These are phyloP conservation scores for Myiopsitta monachus DNA, from an alignment of 2,113 vertebrate genomes.

Conservation along the genomic window DNA sequence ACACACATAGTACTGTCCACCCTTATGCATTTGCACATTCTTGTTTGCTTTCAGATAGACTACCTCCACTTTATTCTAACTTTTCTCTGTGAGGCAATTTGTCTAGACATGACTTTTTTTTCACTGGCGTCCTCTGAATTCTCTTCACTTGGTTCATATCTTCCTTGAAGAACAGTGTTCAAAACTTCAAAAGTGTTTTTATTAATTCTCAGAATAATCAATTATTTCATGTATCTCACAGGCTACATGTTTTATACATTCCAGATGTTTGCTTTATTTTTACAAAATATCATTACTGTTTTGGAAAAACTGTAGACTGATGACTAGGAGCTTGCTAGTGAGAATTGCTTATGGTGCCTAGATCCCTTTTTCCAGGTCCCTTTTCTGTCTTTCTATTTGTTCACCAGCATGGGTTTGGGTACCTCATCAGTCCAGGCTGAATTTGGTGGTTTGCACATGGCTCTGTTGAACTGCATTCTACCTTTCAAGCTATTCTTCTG, in stretches of 20 bases:
- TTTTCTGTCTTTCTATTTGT: background rate
- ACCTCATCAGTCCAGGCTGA: background rate
- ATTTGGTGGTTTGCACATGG: background rate
- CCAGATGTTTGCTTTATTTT: background rate
- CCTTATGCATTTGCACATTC: background rate
- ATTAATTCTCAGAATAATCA: background rate
- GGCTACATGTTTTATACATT: background rate
- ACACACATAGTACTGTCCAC: background rate
- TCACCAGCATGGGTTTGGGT: background rate
- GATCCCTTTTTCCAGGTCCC: background rate
- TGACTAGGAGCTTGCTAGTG: background rate
- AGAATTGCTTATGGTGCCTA: background rate
- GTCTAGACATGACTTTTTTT: background rate
- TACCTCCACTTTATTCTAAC: background rate
- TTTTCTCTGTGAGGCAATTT: background rate
- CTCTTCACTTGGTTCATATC: background rate
- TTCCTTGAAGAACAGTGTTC: background rate
- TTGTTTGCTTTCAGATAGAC: background rate
- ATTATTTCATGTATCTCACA: background rate
- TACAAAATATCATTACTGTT: background rate
- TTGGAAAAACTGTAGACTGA: background rate
- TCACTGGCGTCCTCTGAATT: background rate
- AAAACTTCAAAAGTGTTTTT: background rate
- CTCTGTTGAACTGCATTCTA: background rate
- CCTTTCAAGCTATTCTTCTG: background rate